Percentiles rank a stretch among this genome's conserved stretches.
These are phyloP conservation scores for Grallaria varia DNA, from an alignment of 2,113 vertebrate species.

Conservation along the genomic window DNA sequence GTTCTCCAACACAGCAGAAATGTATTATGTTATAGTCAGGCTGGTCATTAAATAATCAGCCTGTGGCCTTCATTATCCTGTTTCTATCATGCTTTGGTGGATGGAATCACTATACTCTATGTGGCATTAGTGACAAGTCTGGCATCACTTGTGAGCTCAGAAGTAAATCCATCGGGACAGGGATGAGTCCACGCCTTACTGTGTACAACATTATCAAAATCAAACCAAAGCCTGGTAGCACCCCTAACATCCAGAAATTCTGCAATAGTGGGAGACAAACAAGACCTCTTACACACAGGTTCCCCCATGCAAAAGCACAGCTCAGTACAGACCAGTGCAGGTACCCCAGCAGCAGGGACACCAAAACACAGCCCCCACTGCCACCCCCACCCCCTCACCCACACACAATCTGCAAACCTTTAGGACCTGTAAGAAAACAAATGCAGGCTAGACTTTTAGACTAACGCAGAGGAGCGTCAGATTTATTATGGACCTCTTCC, in stretches of 20 bases:
- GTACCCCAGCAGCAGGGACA: not conserved
- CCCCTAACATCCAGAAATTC: not conserved
- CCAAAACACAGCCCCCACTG: not conserved
- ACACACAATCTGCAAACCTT: not conserved
- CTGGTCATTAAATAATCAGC: not conserved
- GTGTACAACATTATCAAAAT: not conserved
- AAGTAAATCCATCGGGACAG: not conserved
- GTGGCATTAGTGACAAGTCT: not conserved
- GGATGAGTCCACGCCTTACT: not conserved
- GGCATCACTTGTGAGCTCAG: fast-evolving
- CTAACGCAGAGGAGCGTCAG: not conserved
- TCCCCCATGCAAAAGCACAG: not conserved
- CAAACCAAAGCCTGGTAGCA: not conserved
- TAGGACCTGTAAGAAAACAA: not conserved
- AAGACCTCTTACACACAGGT: not conserved
- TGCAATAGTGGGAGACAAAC: not conserved
- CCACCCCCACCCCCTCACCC: not conserved
- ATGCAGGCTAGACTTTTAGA: not conserved
- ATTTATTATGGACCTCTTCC: not conserved
- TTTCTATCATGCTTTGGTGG: not conserved
- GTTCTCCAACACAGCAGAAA: not conserved
- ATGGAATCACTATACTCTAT: not conserved
- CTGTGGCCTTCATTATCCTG: not conserved
- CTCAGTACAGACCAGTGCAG: not conserved
- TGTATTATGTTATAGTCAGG: not conserved